Evolutionary conservation across 2,113 vertebrate species (phyloP), one percentile per base, ranked within the genome.

Genomic region (Glaucidium brasilianum): DNA sequence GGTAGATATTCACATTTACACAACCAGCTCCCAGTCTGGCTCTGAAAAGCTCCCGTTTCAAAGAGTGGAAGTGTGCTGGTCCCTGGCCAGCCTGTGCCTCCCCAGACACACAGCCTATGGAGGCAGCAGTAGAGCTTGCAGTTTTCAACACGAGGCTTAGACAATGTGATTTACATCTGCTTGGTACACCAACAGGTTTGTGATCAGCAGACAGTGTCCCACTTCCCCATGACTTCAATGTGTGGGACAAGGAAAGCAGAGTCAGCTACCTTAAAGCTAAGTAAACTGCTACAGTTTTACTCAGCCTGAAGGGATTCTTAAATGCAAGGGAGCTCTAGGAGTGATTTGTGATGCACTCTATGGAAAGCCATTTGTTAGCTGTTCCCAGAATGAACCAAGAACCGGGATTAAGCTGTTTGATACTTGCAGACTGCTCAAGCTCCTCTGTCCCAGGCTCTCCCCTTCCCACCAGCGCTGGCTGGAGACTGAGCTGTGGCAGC

Each of bases 321-420:
- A 66, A 0, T 1, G 11, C 37, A 66, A 45, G 39, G 53, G 15
- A 27, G 15, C 66, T 53, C 32, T 10, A 34, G 23, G 12, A 75
- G 39, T 0, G 1, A 37, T 23, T 23, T 1, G 2, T 15, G 66
- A 47, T 9, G 15, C 26, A 0, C 35, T 53, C 39, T 11, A 4
- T 12, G 29, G n/a, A 60, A 79, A 88, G 15, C 8, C 55, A 23
- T 5, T 56, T 0, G 0, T 26, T 30, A 53, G 19, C n/a, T 66
- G n/a, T 45, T 49, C 62, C 41, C 74, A 72, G 47, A 79, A 63
- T 8, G 30, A 52, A 19, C 45, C 23, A 27, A 47, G 30, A 64
- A 18, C 25, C 72, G 35, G 17, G 37, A 71, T 41, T 32, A 25
- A 55, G 58, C 43, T 68, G 16, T 20, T 29, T 2, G 22, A 67